Base-by-base conservation (phyloP, 2,797 vertebrate genomes). In the Calcarius lapponicus region DNA sequence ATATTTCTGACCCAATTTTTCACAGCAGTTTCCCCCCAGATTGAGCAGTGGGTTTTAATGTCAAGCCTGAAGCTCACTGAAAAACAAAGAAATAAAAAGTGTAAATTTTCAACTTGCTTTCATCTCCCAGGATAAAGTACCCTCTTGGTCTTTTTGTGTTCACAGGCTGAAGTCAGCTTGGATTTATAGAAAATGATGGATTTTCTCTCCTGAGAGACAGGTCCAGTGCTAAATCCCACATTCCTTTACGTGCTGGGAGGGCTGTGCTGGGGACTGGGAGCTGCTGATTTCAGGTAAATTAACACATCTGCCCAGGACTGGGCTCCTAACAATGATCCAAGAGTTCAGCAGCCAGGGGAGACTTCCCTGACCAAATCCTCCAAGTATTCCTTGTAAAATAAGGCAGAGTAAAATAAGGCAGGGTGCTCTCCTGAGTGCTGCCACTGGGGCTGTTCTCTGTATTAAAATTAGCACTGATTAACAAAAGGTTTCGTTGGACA, bases 1-100 rank as follows among this genome's bases (percentile, higher is more conserved):
- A 88, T 84, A 89, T 90, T 90, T 95, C 78, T 92, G 82, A 95
- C 91, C 91, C 83, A 95, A 91, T 95, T 96, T 92, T 93, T 95
- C 88, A 57, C 72, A 90, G 88, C 80, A 82, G 72, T 80, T 88
- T 78, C 45, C 57, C 65, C 50, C 66, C 38, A 85, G 72, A 89
- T 0, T 73, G 42, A 91, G 87, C 92, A 78, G 43, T 78, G 47
- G 57, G 62, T 69, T 95, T 90, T 90, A 87, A 80, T 60, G 71
- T 82, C 66, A 48, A 91, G 88, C 66, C 73, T 80, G 65, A 86
- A 92, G 91, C 85, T 90, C 81, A 26, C 14, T 14, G 42, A 78
- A 88, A 94, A 88, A 64, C 26, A 70, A 91, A 93, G 86, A 90
- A 58, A 85, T 8, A 38, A 38, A 79, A 74, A 86, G 61, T 31